Conservation (phyloP, 2,888 invertebrate species). For the Onthophagus sagittarius region DNA sequence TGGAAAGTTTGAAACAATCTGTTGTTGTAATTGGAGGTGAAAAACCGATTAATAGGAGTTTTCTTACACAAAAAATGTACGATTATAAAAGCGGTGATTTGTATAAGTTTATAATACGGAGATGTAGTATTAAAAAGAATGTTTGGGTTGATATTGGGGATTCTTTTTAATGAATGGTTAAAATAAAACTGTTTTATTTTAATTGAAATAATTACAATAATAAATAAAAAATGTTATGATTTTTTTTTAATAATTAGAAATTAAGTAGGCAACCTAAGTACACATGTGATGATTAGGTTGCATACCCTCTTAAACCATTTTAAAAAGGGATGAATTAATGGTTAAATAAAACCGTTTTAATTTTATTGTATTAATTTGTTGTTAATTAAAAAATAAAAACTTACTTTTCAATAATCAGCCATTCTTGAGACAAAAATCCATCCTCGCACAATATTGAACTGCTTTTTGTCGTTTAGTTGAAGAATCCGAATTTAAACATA, state of each 20-base stretch:
- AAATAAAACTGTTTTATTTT: neutral
- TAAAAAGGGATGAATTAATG: no score
- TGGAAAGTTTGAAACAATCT: neutral
- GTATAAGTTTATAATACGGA: conserved; percentile 26
- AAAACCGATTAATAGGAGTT: neutral
- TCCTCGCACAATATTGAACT: conserved; percentile 89
- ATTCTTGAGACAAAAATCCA: no score
- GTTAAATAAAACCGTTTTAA: no score
- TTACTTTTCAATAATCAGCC: no score
- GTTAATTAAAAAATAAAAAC: no score
- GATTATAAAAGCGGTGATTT: neutral
- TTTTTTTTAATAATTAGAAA: no score
- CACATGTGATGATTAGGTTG: no score
- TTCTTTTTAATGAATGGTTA: conserved; percentile 26
- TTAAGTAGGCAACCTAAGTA: no score
- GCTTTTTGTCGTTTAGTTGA: conserved; percentile 55
- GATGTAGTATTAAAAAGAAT: conserved; percentile 36
- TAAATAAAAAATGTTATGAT: no score
- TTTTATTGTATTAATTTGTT: no score
- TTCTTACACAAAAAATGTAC: neutral
- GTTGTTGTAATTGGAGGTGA: neutral
- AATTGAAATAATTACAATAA: neutral
- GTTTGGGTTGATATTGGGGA: conserved; percentile 40
- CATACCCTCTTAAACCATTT: no score
- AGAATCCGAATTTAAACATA: conserved; percentile 50